These are phyloP conservation scores for Neodon shergylaensis DNA, from an alignment of 2,113 vertebrate species.

Conservation along the genomic window DNA sequence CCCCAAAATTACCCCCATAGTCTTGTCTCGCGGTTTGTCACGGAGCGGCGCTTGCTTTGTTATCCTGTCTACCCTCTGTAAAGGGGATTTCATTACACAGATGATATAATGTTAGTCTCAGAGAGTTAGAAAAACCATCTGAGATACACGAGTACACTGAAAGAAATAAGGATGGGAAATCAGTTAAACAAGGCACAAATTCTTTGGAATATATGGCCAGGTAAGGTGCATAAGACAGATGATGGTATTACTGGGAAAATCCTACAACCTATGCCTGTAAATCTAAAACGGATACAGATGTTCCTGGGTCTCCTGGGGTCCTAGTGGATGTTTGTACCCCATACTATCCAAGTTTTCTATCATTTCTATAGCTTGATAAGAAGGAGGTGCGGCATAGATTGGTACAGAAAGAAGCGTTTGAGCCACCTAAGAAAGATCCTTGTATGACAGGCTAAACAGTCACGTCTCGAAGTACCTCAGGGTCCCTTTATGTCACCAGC, in stretches of 20 bases:
- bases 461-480: accelerated
- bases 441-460: not conserved
- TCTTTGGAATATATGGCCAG: not conserved
- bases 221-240: not conserved
- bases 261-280: not conserved
- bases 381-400: not conserved
- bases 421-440: not conserved
- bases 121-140: not conserved
- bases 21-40: not conserved
- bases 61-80: not conserved
- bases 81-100: too few species aligned
- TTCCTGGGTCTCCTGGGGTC: not conserved
- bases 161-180: not conserved
- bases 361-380: not conserved
- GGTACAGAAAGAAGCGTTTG: not conserved
- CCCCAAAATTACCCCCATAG: not conserved
- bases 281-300: not conserved
- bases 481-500: not conserved
- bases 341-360: not conserved
- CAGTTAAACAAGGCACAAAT: not conserved
- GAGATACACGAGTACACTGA: not conserved
- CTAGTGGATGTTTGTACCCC: not conserved
- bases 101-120: not conserved
- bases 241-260: not conserved
- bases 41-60: not conserved